Evolutionary conservation across 2,113 vertebrate species (phyloP), one percentile per base, ranked within the genome.

Genomic region (Limanda limanda): DNA sequence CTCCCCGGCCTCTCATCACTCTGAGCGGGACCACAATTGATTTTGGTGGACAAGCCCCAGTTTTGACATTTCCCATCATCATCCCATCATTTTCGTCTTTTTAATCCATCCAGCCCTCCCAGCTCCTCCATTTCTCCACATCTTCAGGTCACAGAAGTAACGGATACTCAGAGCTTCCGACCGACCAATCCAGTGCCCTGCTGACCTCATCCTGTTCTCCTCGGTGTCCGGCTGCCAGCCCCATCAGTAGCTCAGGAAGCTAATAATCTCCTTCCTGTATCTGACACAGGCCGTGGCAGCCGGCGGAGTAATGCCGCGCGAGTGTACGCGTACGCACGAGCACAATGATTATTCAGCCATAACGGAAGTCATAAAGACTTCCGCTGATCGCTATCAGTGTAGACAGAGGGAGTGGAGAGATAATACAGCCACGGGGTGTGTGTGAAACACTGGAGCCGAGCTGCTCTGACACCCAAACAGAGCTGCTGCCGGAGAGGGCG

Each of bases 231-330:
- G 21, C 35, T 59, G 9, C 58, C 15, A 37, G 54, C 48, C 74
- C 73, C 76, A 70, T 85, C 80, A 64, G 66, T 78, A 83, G 81
- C 76, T 81, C 85, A 88, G 90, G 82, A 92, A 90, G 83, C 84
- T 89, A 86, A 93, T 90, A 86, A 88, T 87, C 79, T 86, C 77
- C 85, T 91, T 92, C 89, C 89, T 93, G 81, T 86, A 66, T 89
- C 58, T 61, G 83, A 90, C 79, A 86, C 77, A 42, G 78, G 71
- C 71, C 54, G 42, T 13, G 66, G 40, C 4, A 23, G 71, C 56
- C 71, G 20, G 70, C 17, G 14, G 42, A 48, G 66, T n/a, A n/a
- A n/a, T n/a, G n/a, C n/a, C n/a, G 21, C 27, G 2, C 23, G 72
- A 58, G 64, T 37, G 27, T 72, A 52, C 55, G 66, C 56, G 68